Evolutionary conservation across 2,797 vertebrate genomes (phyloP).

Genomic region (Pagetopsis macropterus): DNA sequence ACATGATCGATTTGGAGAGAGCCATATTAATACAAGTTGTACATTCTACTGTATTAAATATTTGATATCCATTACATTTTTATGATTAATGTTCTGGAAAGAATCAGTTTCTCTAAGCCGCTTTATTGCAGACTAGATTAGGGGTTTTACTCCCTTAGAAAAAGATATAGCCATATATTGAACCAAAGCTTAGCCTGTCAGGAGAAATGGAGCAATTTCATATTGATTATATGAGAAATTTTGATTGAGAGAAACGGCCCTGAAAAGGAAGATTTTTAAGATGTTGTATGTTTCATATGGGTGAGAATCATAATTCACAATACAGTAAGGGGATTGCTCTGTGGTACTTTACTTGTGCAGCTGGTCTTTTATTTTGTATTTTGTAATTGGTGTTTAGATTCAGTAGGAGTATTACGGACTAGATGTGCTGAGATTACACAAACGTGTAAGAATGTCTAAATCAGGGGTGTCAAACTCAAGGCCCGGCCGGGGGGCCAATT

Average conservation of each 20-base stretch:
- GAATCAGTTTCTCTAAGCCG: conserved; percentile 85
- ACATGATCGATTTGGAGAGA: conserved; percentile 86
- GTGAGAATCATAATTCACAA: conserved; percentile 36
- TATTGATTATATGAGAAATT: conserved; percentile 78
- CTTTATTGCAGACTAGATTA: conserved; percentile 87
- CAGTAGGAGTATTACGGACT: not conserved
- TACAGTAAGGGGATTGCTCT: conserved; percentile 10
- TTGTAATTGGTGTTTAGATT: conserved; percentile 1
- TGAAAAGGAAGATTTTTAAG: conserved; percentile 53
- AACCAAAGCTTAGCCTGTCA: conserved; percentile 76
- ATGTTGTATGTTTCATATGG: conserved; percentile 53
- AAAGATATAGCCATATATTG: conserved; percentile 78
- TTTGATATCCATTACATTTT: conserved; percentile 88
- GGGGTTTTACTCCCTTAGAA: conserved; percentile 79
- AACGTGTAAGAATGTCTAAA: not conserved
- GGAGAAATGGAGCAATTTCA: conserved; percentile 76
- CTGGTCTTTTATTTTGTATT: conserved; percentile 3
- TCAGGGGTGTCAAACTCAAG: no score
- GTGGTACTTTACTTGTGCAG: not conserved
- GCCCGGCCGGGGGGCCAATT: no score
- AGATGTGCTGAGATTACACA: not conserved
- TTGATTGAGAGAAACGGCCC: conserved; percentile 58
- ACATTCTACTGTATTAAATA: conserved; percentile 89
- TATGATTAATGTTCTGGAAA: conserved; percentile 88
- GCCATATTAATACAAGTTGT: conserved; percentile 87